Evolutionary conservation across 2,888 invertebrate genomes (phyloP), one percentile per base, ranked within the genome.

Genomic region (Druceiella hillmani): DNA sequence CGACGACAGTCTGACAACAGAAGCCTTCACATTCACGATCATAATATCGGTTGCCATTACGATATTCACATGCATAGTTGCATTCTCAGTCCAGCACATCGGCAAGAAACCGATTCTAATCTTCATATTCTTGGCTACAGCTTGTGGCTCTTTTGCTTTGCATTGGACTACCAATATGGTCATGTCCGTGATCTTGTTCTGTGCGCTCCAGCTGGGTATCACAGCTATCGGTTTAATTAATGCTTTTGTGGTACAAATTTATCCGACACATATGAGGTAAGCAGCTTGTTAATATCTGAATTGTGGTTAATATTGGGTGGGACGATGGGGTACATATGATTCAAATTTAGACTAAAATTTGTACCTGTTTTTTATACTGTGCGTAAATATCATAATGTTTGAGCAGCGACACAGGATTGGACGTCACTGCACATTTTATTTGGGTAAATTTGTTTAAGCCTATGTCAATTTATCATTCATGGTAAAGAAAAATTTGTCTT

Each of bases 201-300:
- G 41, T 9, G 3, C 28, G 1, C 13, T 46, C 4, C 46, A 46
- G 34, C 10, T 44, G 4, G 17, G 35, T n/a, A 42, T 42, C 5
- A 34, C 42, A 7, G 33, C 40, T 9, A 42, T 46, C 3, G 46
- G 46, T 9, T 24, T 46, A 9, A 36, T 42, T 3, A 46, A 40
- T 11, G 46, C 44, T 4, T 46, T 30, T 33, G 44, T 44, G 7
- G 34, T 46, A 5, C 41, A 46, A 31, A 38, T 46, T 20, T 46
- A 44, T 20, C 46, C 46, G 6, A 46, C 46, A 4, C 20, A 46
- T 14, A 25, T 42, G 28, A 41, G 46, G 44, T 48, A 43, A 27
- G 29, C 17, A 30, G 49, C 47, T 48, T 48, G 53, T 24, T 49
- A 48, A 11, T 45, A 12, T 7, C 14, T 30, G 5, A 15, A 2